Evolutionary conservation across 2,797 vertebrate species (phyloP).

Genomic region (Rhinichthys osculus): DNA sequence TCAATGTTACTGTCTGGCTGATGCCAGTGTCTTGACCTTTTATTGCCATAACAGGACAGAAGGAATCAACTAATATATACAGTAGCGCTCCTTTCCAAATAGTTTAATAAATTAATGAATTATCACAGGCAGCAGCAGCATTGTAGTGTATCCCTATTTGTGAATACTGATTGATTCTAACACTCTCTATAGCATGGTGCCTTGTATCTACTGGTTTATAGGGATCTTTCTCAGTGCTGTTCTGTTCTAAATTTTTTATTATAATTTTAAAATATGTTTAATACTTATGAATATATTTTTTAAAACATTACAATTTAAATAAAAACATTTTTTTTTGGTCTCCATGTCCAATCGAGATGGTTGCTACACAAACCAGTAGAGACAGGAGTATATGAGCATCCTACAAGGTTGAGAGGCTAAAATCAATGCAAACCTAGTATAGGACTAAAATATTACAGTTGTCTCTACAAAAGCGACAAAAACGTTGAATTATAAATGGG

Average conservation of each 20-base stretch:
- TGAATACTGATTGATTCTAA: slow-evolving; percentile 1
- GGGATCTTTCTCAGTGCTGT: slow-evolving; percentile 50
- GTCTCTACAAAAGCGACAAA: slow-evolving; percentile 30
- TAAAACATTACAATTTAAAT: not conserved
- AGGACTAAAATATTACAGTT: slow-evolving; percentile 27
- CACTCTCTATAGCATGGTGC: slow-evolving; percentile 25
- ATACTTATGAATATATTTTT: not conserved
- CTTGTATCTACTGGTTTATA: slow-evolving; percentile 81
- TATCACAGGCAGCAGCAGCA: not conserved
- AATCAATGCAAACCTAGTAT: slow-evolving; percentile 27
- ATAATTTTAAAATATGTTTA: not conserved
- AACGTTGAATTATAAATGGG: slow-evolving; percentile 53
- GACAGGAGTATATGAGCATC: slow-evolving; percentile 72
- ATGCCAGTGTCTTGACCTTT: slow-evolving; percentile 34
- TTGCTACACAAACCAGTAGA: slow-evolving; percentile 82
- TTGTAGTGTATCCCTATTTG: not conserved
- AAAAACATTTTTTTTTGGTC: slow-evolving; percentile 39
- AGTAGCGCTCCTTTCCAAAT: slow-evolving; percentile 9
- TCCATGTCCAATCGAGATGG: slow-evolving; percentile 78
- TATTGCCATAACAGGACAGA: slow-evolving; percentile 24
- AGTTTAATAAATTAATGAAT: not conserved
- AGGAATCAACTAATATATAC: slow-evolving; percentile 28
- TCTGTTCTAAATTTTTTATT: slow-evolving; percentile 19
- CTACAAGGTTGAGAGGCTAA: slow-evolving; percentile 46
- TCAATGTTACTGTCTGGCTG: slow-evolving; percentile 47